Conservation (phyloP, 2,113 vertebrate genomes). For the Myocastor coypus region DNA sequence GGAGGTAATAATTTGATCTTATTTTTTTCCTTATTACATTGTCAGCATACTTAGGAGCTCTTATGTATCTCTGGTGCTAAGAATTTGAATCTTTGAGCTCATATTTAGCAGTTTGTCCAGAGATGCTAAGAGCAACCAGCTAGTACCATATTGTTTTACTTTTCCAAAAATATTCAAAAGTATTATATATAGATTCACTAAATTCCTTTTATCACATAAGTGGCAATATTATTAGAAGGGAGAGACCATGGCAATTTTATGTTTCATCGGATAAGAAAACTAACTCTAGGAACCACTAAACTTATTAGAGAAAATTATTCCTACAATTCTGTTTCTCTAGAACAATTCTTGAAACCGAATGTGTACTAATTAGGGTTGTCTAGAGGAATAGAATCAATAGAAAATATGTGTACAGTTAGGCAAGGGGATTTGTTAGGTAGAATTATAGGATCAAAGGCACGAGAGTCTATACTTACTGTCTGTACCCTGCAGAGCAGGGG, state of each 20-base stretch:
- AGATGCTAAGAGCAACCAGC: background rate
- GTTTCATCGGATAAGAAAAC: background rate
- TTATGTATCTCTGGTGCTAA: background rate
- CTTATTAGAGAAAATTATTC: background rate
- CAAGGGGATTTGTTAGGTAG: background rate
- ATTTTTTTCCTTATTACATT: background rate
- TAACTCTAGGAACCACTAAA: background rate
- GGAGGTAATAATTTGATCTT: background rate
- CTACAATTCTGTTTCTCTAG: background rate
- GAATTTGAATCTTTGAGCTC: background rate
- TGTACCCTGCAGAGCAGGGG: background rate
- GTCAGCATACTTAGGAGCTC: background rate
- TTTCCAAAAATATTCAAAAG: background rate
- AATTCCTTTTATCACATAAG: background rate
- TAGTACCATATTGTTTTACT: background rate
- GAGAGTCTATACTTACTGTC: background rate
- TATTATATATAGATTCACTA: background rate
- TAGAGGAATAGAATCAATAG: background rate
- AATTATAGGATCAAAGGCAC: background rate
- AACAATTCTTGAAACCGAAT: background rate
- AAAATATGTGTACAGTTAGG: background rate
- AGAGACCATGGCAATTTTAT: background rate
- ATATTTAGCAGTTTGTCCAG: background rate
- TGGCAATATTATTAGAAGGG: background rate
- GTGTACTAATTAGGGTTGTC: background rate